Conservation (phyloP, 2,797 vertebrate species). For the Fundulus diaphanus region DNA sequence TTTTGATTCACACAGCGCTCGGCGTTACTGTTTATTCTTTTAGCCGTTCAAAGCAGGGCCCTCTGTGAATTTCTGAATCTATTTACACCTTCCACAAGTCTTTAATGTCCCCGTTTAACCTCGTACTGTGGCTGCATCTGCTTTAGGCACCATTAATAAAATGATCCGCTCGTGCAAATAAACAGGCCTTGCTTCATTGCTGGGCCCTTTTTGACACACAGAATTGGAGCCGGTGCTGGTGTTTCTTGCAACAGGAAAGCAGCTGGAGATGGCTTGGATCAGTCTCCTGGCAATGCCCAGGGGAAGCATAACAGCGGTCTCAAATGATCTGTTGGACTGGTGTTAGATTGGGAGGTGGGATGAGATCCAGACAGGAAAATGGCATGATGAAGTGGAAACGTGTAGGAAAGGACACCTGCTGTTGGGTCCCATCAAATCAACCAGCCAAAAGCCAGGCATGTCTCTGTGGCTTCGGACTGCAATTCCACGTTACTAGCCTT, state of each 20-base stretch:
- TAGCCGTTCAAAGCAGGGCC: conserved; percentile 22
- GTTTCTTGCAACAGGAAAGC: conserved; percentile 17
- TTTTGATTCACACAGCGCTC: conserved; percentile 46
- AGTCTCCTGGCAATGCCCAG: conserved; percentile 18
- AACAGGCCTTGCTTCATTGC: not conserved
- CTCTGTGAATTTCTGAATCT: conserved; percentile 46
- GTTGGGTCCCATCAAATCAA: conserved; percentile 27
- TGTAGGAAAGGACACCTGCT: conserved; percentile 18
- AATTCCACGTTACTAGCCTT: not conserved
- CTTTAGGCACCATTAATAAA: conserved; percentile 11
- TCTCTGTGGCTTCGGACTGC: conserved; percentile 1
- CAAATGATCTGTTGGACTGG: conserved; percentile 24
- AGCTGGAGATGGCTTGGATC: conserved; percentile 43
- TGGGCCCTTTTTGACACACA: not conserved
- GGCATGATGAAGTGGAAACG: conserved; percentile 23
- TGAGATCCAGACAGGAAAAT: conserved; percentile 23
- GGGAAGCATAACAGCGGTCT: conserved; percentile 27
- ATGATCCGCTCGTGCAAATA: not conserved
- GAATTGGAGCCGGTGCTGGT: not conserved
- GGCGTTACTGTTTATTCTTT: conserved; percentile 42
- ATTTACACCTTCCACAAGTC: conserved; percentile 28
- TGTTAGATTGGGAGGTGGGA: conserved; percentile 23
- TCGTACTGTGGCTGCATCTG: conserved; percentile 26
- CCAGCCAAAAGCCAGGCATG: not conserved
- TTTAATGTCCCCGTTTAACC: conserved; percentile 48